Percentiles rank a stretch among this genome's conserved stretches.
phyloP scores from a whole-genome alignment of 2,888 invertebrate species.

The Xestia sexstrigata region DNA sequence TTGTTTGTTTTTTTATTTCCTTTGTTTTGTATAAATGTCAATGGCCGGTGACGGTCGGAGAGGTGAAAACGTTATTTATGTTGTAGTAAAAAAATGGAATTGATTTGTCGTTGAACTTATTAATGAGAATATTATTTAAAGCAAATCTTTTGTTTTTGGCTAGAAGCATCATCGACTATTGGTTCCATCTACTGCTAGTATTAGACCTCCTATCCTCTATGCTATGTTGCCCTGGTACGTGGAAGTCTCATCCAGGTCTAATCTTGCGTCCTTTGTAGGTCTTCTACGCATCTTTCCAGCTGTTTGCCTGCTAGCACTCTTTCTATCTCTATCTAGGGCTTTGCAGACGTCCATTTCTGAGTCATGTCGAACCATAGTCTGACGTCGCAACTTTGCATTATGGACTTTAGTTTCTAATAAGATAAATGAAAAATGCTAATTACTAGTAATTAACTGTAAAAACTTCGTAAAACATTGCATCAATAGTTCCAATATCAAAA shows the following conservation, averaged over 20 bases:
- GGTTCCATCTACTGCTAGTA: too few relatives aligned
- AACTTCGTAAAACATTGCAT: slow-evolving; percentile 15
- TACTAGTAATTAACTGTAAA: not conserved
- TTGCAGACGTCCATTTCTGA: not conserved
- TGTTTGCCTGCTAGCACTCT: not conserved
- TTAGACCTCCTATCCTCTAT: too few relatives aligned
- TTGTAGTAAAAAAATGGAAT: not conserved
- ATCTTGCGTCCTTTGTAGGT: too few relatives aligned
- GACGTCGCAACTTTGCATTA: not conserved
- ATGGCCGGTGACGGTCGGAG: slow-evolving; percentile 12
- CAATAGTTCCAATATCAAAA: slow-evolving; percentile 6
- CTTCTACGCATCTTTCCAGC: not conserved
- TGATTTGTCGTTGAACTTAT: slow-evolving; percentile 11
- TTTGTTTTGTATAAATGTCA: slow-evolving; percentile 32
- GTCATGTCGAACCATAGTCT: not conserved
- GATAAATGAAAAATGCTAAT: not conserved
- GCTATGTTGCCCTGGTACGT: not conserved
- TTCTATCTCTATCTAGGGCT: too few relatives aligned
- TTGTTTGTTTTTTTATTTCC: not conserved
- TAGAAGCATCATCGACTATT: not conserved
- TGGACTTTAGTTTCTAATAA: not conserved
- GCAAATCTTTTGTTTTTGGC: not conserved
- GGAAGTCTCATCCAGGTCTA: not conserved
- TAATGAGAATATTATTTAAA: not conserved
- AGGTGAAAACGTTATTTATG: slow-evolving; percentile 3